Evolutionary conservation across 2,113 vertebrate species (phyloP), one percentile per base, ranked within the genome.

Genomic region (Xiphorhynchus elegans): DNA sequence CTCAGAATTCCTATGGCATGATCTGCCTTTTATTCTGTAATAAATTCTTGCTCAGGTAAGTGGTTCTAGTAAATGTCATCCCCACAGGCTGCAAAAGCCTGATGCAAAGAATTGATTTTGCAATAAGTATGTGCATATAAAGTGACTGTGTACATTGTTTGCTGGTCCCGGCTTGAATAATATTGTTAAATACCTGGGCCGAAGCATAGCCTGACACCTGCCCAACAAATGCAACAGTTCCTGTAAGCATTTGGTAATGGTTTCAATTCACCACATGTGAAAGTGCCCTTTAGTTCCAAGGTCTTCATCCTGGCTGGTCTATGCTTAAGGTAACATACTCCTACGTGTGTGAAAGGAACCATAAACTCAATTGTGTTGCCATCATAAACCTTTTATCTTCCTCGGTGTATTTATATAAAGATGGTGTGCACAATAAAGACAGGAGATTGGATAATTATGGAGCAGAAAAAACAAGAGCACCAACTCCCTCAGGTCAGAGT

Each of bases 21-120:
- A 77, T 78, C 75, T 70, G 75, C 77, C 64, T 74, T 77, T 78
- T 60, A 70, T 78, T 77, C 76, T 81, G 88, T 44, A 92, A 90
- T 92, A 88, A 94, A 92, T 66, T 70, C 60, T 86, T 88, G 90
- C 59, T 95, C 82, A 63, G 78, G 31, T 95, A 90, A 94, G 76
- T 78, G 40, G 42, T 84, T 96, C 88, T 96, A 96, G 85, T 93
- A 95, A 96, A 92, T 81, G 84, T 89, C 80, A 59, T 92, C 76
- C 84, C 90, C 50, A 75, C 10, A 47, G 64, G 56, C 91, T 93
- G 76, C 60, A 39, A 87, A 75, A 44, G 66, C 84, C 50, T 62
- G 78, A 84, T 84, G 53, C 58, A 63, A 83, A 74, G 59, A 50
- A 73, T 47, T 62, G 78, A 96, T 94, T 93, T 94, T 90, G 95